Evolutionary conservation across 1,140 invertebrate species (phyloP).

Genomic region (Trinorchestia longiramus): DNA sequence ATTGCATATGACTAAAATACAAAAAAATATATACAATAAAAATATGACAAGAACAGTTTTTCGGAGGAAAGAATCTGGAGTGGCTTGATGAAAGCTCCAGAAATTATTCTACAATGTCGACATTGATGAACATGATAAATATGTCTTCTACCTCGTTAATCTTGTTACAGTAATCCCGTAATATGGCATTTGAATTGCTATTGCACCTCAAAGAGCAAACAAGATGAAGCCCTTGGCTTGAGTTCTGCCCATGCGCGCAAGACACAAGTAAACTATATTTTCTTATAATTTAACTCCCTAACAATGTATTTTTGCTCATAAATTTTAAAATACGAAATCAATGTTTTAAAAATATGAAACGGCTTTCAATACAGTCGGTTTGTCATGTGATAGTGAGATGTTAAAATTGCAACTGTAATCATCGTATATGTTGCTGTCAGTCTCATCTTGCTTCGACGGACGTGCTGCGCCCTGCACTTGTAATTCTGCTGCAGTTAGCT

Average conservation of each 20-base stretch:
- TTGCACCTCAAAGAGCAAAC: too few relatives aligned
- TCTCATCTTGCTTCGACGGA: background rate
- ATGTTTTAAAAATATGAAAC: background rate
- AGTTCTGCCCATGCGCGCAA: conserved; percentile 16
- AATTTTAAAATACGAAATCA: background rate
- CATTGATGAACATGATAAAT: too few relatives aligned
- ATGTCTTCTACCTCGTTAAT: too few relatives aligned
- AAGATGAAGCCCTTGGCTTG: conserved; percentile 13
- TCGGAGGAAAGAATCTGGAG: too few relatives aligned
- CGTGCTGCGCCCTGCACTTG: background rate
- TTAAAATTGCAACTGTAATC: background rate
- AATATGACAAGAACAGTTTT: too few relatives aligned
- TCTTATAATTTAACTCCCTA: background rate
- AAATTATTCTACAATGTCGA: too few relatives aligned
- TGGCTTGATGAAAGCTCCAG: too few relatives aligned
- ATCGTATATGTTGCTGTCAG: background rate
- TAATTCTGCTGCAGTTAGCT: background rate
- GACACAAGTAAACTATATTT: background rate
- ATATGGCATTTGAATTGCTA: too few relatives aligned
- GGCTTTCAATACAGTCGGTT: background rate
- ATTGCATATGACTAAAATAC: too few relatives aligned
- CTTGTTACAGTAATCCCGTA: too few relatives aligned
- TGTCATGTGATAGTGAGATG: background rate
- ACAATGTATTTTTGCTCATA: background rate
- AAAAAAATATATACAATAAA: too few relatives aligned